These are phyloP conservation scores for Elaphurus davidianus DNA, from an alignment of 2,113 vertebrate genomes.

Conservation along the genomic window DNA sequence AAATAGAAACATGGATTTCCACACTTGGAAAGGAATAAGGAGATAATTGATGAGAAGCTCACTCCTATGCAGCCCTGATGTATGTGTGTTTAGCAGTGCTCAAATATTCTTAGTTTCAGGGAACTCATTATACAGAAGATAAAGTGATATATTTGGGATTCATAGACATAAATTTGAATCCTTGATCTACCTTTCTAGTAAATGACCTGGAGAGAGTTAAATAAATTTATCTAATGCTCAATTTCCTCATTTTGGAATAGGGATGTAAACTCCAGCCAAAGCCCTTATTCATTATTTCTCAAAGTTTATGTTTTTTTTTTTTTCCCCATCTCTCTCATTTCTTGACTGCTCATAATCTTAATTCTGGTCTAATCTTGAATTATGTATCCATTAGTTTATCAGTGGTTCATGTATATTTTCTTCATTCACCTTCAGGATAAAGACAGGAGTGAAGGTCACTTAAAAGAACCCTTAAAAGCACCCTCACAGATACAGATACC, in stretches of 20 bases:
- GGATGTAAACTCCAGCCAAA: background rate
- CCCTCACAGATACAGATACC: background rate
- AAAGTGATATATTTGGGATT: background rate
- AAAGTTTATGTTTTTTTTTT: background rate
- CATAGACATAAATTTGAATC: background rate
- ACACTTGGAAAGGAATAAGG: accelerated
- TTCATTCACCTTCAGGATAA: too few relatives aligned
- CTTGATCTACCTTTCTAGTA: background rate
- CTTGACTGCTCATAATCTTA: background rate
- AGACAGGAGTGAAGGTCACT: background rate
- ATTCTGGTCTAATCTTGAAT: background rate
- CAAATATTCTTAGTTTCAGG: background rate
- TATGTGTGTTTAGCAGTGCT: background rate
- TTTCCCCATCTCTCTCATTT: background rate
- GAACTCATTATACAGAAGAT: background rate
- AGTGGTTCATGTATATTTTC: background rate
- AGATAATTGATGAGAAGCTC: too few relatives aligned
- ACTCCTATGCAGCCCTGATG: background rate
- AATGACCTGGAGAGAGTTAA: background rate
- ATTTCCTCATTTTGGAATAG: background rate
- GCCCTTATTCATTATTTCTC: background rate
- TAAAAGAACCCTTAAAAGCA: background rate
- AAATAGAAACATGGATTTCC: background rate
- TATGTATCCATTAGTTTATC: too few relatives aligned
- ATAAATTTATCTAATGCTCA: background rate